These are phyloP conservation scores for Achroia grisella DNA, from an alignment of 1,140 invertebrate species.

Conservation along the genomic window DNA sequence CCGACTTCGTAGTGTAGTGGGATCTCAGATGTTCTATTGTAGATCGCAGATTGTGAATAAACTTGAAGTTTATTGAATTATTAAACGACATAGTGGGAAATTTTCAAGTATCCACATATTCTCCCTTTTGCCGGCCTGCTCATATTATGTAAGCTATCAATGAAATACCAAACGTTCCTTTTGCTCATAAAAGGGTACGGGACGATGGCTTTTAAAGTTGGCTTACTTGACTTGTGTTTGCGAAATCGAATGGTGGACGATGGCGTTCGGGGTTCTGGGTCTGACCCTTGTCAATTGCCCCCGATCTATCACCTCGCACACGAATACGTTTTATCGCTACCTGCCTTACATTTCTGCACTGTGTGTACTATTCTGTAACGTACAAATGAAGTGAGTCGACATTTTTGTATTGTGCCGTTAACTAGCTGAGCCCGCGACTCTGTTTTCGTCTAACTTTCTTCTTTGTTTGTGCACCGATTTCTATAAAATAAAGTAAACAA, in stretches of 20 bases:
- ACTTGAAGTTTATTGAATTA: not conserved
- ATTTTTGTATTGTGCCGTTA: too few relatives aligned
- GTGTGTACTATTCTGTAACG: too few relatives aligned
- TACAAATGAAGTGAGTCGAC: too few relatives aligned
- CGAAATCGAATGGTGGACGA: conserved; percentile 1
- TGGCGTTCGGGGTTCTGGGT: not conserved
- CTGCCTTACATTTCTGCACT: too few relatives aligned
- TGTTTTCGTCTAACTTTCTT: too few relatives aligned
- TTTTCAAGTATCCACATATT: not conserved
- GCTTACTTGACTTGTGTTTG: conserved; percentile 1
- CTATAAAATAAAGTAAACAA: too few relatives aligned
- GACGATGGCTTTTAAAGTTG: not conserved
- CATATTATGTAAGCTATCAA: conserved; percentile 5
- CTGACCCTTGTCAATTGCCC: conserved; percentile 1
- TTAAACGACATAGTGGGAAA: too few relatives aligned
- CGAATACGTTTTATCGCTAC: not conserved
- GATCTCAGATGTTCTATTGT: too few relatives aligned
- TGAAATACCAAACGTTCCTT: conserved; percentile 10
- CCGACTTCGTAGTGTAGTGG: too few relatives aligned
- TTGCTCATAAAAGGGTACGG: conserved; percentile 1
- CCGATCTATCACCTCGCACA: conserved; percentile 1
- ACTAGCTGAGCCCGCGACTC: too few relatives aligned
- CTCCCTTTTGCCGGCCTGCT: conserved; percentile 6
- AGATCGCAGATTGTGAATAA: too few relatives aligned
- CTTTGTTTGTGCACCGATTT: too few relatives aligned